Conservation (phyloP, 2,113 vertebrate genomes). For the Corythaeola cristata region DNA sequence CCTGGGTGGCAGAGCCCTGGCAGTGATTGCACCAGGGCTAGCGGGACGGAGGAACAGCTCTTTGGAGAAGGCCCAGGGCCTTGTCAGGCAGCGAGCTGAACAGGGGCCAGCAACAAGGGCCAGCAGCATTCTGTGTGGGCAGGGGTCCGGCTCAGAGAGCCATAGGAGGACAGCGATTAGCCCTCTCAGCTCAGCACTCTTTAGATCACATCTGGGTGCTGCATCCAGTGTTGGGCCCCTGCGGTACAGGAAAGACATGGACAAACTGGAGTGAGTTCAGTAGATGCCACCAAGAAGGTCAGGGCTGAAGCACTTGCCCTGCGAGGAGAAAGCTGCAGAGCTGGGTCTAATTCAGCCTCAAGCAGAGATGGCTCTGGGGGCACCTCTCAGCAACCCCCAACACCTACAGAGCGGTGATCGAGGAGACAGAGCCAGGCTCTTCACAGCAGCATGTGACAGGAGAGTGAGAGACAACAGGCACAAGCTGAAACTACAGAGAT, state of each 20-base stretch:
- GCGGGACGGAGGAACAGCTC: not conserved
- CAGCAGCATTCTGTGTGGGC: not conserved
- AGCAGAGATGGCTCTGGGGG: not conserved
- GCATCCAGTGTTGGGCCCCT: not conserved
- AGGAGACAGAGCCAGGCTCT: not conserved
- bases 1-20: not conserved
- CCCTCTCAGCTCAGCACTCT: not conserved
- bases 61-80: not conserved
- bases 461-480: not conserved
- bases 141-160: not conserved
- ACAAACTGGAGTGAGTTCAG: not conserved
- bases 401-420: fast-evolving
- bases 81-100: not conserved
- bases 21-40: not conserved
- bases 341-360: not conserved
- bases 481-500: not conserved
- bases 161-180: not conserved
- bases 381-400: not conserved
- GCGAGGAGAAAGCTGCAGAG: not conserved
- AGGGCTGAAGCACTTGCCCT: not conserved
- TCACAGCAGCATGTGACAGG: fast-evolving
- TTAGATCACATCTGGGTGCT: not conserved
- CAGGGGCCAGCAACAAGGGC: not conserved
- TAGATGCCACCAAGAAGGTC: fast-evolving
- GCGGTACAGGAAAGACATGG: not conserved